Evolutionary conservation across 30 jellyfish, hydroid and myxozoan species (phyloP).

Genomic region (Chrysaora quinquecirrha): DNA sequence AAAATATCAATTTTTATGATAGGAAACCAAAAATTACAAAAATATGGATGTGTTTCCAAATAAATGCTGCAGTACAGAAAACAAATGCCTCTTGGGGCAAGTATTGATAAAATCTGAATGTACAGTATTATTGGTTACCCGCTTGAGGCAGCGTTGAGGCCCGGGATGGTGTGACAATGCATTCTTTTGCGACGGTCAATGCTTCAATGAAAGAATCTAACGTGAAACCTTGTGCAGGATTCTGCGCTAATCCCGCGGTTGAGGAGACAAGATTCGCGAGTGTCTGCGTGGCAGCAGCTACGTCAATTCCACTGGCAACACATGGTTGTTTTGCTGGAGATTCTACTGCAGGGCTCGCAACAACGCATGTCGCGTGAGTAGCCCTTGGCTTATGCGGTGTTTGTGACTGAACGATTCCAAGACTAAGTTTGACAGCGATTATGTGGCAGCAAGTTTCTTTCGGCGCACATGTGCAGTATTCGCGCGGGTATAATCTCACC

Average conservation of each 20-base stretch:
- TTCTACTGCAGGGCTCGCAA: conserved; percentile 37
- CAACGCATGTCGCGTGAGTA: conserved; percentile 55
- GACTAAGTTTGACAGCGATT: conserved; percentile 89
- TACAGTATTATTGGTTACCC: no score
- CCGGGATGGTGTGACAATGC: conserved; percentile 52
- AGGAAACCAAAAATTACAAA: no score
- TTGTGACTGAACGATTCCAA: conserved; percentile 78
- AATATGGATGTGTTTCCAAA: no score
- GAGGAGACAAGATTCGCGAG: conserved; percentile 57
- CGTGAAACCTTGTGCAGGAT: conserved; percentile 45
- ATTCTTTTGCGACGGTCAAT: conserved; percentile 57
- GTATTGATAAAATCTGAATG: no score
- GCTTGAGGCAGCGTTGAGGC: conserved; percentile 3
- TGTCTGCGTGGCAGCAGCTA: conserved; percentile 64
- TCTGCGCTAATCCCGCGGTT: conserved; percentile 35
- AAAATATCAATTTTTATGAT: no score
- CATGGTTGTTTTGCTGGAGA: conserved; percentile 30
- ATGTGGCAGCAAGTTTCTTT: conserved; percentile 89
- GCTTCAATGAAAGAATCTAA: conserved; percentile 69
- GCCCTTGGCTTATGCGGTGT: conserved; percentile 47
- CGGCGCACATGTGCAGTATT: conserved; percentile 88
- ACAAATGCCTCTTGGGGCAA: no score
- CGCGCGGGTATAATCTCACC: conserved; percentile 89
- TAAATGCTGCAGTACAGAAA: no score
- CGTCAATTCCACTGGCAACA: conserved; percentile 16